Evolutionary conservation across 2,797 vertebrate species (phyloP).

Genomic region (Tragelaphus eurycerus): DNA sequence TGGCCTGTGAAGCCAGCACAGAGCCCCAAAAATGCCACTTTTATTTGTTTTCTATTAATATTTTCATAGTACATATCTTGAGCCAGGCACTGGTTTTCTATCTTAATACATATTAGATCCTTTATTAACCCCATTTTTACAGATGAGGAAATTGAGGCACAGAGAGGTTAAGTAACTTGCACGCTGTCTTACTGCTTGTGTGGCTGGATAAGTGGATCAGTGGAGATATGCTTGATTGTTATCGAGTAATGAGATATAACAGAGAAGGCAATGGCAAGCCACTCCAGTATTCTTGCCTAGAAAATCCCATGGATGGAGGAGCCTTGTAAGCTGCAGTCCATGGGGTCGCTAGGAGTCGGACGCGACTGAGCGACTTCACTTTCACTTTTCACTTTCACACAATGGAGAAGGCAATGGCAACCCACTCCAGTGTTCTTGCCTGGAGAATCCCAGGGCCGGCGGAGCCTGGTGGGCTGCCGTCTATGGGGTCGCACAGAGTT

Average conservation of each 20-base stretch:
- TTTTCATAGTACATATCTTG: not conserved
- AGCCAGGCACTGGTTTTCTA: not conserved
- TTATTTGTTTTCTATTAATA: constrained; percentile 47
- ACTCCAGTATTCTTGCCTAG: too few relatives aligned
- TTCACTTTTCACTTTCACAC: too few relatives aligned
- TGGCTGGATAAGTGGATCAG: not conserved
- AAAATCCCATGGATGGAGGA: too few relatives aligned
- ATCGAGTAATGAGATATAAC: not conserved
- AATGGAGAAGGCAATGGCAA: too few relatives aligned
- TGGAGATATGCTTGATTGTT: not conserved
- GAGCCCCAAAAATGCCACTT: not conserved
- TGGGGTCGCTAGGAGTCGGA: too few relatives aligned
- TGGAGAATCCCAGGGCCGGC: too few relatives aligned
- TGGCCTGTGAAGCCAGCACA: not conserved
- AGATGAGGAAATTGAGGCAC: not conserved
- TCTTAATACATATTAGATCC: not conserved
- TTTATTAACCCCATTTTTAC: constrained; percentile 13
- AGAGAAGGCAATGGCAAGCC: too few relatives aligned
- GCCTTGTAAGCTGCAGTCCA: too few relatives aligned
- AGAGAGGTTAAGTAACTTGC: constrained; percentile 1
- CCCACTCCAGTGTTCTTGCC: too few relatives aligned
- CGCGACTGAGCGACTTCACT: too few relatives aligned
- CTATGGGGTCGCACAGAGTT: too few relatives aligned
- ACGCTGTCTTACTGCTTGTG: not conserved
- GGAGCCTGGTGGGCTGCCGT: too few relatives aligned